Base-by-base conservation (phyloP, 2,797 vertebrate species). In the Chiloscyllium punctatum region DNA sequence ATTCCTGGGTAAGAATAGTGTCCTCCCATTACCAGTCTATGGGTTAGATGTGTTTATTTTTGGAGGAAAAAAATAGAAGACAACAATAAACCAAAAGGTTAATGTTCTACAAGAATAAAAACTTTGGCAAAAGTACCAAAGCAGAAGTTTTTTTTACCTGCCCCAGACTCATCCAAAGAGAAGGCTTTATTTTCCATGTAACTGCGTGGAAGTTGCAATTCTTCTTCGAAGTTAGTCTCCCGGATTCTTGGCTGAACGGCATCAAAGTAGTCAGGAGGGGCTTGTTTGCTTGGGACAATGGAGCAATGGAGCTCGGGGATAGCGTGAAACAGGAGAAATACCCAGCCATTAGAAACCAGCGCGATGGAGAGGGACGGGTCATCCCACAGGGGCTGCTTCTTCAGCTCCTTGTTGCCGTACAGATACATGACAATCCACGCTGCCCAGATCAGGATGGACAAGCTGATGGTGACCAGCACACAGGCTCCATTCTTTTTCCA, bases 171-270 rank as follows among this genome's bases (percentile, higher is more conserved):
- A 74, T 97, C 99, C 98, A 99, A 99, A 16, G 98, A 98, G 95
- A 99, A 99, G 96, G 98, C 98, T 97, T 99, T 99, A 97, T 99
- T 99, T 96, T 99, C 99, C 98, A 99, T 98, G 97, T 99, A 99
- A 97, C 99, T 98, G 96, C 99, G 97, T 2, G 99, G 98, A 95
- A 99, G 98, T 95, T 98, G 98, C 96, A 99, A 98, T 33, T 99
- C 99, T 96, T 99, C 99, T 88, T 99, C 99, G 82, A 99, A 99
- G 94, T 98, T 98, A 0, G 99, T 99, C 98, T 99, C 99, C 71
- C 99, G 98, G 98, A 99, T 98, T 96, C 99, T 97, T 0, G 99
- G 98, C 97, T 99, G 99, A 0, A 99, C 98, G 1, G 99, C 99
- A 96, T 99, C 99, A 13, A 99, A 99, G 97, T 99, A 99, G 97